phyloP scores from a whole-genome alignment of 1,140 invertebrate genomes.

The Hycleus phaleratus region DNA sequence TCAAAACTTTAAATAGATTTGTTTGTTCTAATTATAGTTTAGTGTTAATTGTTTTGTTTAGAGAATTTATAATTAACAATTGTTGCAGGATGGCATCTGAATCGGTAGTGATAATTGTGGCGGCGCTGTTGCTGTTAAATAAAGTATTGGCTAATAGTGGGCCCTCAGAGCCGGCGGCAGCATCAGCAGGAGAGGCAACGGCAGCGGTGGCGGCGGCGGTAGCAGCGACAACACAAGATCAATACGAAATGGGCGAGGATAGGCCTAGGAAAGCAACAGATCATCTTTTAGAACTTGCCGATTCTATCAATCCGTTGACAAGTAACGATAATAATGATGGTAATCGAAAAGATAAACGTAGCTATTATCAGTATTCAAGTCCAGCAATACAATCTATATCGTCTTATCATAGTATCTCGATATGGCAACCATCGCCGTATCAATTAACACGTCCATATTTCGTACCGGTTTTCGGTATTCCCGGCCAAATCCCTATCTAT shows the following conservation, averaged over 20 bases:
- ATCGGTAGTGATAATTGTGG: slow-evolving; percentile 1
- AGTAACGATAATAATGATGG: slow-evolving; percentile 38
- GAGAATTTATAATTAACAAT: not conserved
- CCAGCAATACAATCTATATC: not conserved
- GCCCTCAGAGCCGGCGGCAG: slow-evolving; percentile 3
- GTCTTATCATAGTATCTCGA: not conserved
- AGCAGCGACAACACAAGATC: slow-evolving; percentile 4
- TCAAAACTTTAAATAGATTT: too few relatives aligned
- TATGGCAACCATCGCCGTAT: slow-evolving; percentile 27
- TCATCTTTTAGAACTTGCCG: slow-evolving; percentile 8
- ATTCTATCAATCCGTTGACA: slow-evolving; percentile 20
- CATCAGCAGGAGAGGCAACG: not conserved
- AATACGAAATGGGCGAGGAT: slow-evolving; percentile 22
- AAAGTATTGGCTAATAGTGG: not conserved
- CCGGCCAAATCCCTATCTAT: slow-evolving; percentile 31
- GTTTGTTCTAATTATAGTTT: too few relatives aligned
- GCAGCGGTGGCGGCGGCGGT: not conserved
- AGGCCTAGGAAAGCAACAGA: slow-evolving; percentile 21
- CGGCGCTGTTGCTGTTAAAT: slow-evolving; percentile 12
- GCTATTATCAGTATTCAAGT: not conserved
- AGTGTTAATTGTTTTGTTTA: too few relatives aligned
- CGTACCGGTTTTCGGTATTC: slow-evolving; percentile 33
- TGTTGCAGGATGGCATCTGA: slow-evolving; percentile 15
- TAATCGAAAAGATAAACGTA: not conserved
- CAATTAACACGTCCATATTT: slow-evolving; percentile 32